These are phyloP conservation scores for Drosophila kikkawai DNA, from an alignment of 1,140 invertebrate species.

Conservation along the genomic window DNA sequence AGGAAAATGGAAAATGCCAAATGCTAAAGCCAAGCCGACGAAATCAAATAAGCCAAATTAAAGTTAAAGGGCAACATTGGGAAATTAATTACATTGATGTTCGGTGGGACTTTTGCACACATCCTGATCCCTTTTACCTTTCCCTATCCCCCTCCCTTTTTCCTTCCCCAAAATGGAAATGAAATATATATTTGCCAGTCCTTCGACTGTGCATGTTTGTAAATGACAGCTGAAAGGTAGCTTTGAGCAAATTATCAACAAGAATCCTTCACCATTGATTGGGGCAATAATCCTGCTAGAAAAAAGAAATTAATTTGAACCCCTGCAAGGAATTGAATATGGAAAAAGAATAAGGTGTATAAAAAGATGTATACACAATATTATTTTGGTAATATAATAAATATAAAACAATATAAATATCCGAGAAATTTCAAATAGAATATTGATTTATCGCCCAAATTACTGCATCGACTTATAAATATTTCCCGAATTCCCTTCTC, in stretches of 20 bases:
- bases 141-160: background rate
- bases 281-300: background rate
- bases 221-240: slow-evolving; percentile 23
- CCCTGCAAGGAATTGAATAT: background rate
- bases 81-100: slow-evolving; percentile 54
- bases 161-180: slow-evolving; percentile 1
- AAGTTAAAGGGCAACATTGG: slow-evolving; percentile 47
- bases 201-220: slow-evolving; percentile 13
- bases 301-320: background rate
- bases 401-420: background rate
- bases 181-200: slow-evolving; percentile 32
- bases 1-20: slow-evolving; percentile 15
- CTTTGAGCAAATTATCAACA: slow-evolving; percentile 20
- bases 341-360: background rate
- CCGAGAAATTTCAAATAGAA: background rate
- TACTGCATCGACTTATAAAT: background rate
- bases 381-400: background rate
- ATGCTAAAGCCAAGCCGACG: slow-evolving; percentile 28
- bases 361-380: background rate
- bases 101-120: background rate
- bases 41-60: slow-evolving; percentile 68
- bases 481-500: background rate
- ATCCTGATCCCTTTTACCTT: background rate
- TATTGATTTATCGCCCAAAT: background rate
- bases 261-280: background rate